Base-by-base conservation (phyloP, 2,888 invertebrate genomes). In the Cerastis leucographa region DNA sequence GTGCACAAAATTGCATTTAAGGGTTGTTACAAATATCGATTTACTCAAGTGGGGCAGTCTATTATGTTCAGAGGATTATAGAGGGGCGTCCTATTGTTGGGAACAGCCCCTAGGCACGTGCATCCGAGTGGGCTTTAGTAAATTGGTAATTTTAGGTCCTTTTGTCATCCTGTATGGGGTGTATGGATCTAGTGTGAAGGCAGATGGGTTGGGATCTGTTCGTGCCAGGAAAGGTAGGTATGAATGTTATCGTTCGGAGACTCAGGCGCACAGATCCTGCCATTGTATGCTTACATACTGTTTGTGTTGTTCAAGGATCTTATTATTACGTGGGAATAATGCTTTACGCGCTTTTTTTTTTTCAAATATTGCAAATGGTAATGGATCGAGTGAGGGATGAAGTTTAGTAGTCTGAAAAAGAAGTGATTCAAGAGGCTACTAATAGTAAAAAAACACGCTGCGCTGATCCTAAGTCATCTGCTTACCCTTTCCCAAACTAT, bases 51-150 rank as follows among this genome's bases (percentile, higher is more conserved):
- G 77, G 83, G 85, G 85, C 79, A 79, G 81, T 71, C 86, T 83
- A 87, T 88, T 87, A 81, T 87, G 65, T 76, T 71, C 54, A 64
- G 80, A 86, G 84, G 87, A 87, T 89, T 89, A 81, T 74, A 87
- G 82, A 83, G 88, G 86, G 88, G 86, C 85, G 89, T 71, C 46
- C 85, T 74, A 87, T 91, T 91, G 91, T 91, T 44, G 69, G 17
- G 29, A 40, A 35, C 68, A 78, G 71, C 84, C 83, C 80, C 64
- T 40, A 70, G 51, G 56, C 86, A 84, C 87, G 85, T 85, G 88
- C 78, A 78, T 78, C 71, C 72, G 78, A 79, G 85, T 72, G 85
- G 75, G 76, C 74, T 80, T 72, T 68, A 72, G 19, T 51, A 76
- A 77, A 81, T 76, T 81, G 78, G 68, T 84, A 78, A 76, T 76